Base-by-base conservation (phyloP, 2,797 vertebrate species). In the Echeneis naucrates region DNA sequence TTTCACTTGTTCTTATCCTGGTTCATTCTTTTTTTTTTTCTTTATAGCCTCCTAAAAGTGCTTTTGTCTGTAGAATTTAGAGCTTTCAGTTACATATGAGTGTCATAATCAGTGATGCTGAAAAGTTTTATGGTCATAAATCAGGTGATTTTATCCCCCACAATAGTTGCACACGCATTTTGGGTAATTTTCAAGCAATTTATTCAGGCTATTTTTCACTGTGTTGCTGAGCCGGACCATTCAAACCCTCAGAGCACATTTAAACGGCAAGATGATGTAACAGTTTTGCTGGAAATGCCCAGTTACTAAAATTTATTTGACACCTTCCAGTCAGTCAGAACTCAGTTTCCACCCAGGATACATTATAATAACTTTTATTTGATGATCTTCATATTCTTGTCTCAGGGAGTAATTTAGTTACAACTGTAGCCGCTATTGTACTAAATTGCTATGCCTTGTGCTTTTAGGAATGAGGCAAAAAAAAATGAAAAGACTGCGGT, bases 351-450 rank as follows among this genome's bases (percentile, higher is more conserved):
- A 51, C 61, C 17, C 38, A 78, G 69, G 63, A 65, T 35, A 44
- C 45, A 65, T 45, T 56, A 53, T 71, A 77, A 81, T 78, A 75
- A 83, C 65, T 72, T 77, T 61, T 70, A 77, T 65, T 82, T 83
- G 52, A 77, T 7, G 13, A 71, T 75, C 54, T 71, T 77, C 72
- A 76, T 81, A 61, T 55, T 62, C 70, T 81, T 63, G 26, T 81
- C 53, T 69, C 53, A 26, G 57, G 59, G 55, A 84, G 52, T 78
- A 54, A 80, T 87, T 85, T 56, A 70, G 76, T 76, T 58, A 81
- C 68, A 84, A 67, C 68, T 23, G 59, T 27, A 74, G 61, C 58
- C 33, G 17, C 57, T 76, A 73, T 77, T 80, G 60, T 73, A 68
- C 47, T 60, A 67, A 85, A 87, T 85, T 8, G 75, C 72, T 53